These are phyloP conservation scores for Brachypteracias leptosomus DNA, from an alignment of 2,113 vertebrate species.

Conservation along the genomic window DNA sequence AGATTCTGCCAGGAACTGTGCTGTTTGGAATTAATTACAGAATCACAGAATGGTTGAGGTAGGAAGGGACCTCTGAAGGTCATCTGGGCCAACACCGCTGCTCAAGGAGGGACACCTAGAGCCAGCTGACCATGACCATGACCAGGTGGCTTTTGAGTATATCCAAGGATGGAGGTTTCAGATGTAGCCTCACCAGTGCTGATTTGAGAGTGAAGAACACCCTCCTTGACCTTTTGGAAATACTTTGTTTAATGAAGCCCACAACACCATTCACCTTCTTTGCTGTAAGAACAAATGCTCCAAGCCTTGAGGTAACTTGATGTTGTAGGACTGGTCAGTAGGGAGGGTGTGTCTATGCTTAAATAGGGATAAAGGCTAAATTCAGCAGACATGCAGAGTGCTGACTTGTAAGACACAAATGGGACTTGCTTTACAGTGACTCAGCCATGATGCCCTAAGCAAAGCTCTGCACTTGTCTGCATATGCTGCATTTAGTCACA, in stretches of 20 bases:
- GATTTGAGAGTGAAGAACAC: background rate
- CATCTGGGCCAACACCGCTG: background rate
- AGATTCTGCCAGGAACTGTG: background rate
- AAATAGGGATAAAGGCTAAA: background rate
- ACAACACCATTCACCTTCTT: background rate
- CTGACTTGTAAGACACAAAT: background rate
- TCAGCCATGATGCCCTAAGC: background rate
- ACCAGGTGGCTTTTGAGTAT: background rate
- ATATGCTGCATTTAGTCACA: background rate
- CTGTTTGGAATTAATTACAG: background rate
- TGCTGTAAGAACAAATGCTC: background rate
- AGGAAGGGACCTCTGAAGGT: background rate
- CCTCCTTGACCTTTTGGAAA: background rate
- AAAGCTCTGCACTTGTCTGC: background rate
- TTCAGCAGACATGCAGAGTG: background rate
- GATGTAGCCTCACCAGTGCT: too few species aligned
- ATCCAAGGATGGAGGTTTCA: background rate
- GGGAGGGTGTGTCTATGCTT: background rate
- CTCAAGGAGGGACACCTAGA: background rate
- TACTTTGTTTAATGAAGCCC: background rate
- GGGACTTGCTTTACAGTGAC: background rate
- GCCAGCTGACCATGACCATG: fast-evolving
- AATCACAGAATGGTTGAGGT: background rate
- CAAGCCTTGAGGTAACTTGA: background rate
- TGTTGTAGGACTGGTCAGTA: background rate